These are phyloP conservation scores for Stomatorhinus ivindoensis DNA, from an alignment of 2,113 vertebrate genomes.

Conservation along the genomic window DNA sequence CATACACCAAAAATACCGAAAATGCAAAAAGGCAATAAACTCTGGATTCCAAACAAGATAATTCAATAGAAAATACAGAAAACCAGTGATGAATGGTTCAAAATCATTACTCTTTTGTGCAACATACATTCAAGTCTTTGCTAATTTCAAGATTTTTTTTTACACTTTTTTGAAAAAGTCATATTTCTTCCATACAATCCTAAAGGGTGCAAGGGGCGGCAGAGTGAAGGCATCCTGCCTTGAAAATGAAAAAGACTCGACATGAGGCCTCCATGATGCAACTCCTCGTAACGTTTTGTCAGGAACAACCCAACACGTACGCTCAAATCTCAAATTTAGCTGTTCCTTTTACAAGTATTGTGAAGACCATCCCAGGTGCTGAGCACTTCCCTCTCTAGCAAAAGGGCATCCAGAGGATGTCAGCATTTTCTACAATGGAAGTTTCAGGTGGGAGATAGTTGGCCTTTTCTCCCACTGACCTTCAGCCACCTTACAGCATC, in stretches of 20 bases:
- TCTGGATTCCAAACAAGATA: not conserved
- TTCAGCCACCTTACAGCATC: not conserved
- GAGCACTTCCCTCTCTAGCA: not conserved
- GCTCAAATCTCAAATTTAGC: not conserved
- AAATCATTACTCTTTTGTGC: not conserved
- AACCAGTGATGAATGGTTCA: not conserved
- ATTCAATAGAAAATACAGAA: not conserved
- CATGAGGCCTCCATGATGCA: slow-evolving; percentile 31
- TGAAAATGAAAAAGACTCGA: slow-evolving; percentile 14
- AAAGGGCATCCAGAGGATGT: not conserved
- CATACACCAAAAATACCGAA: not conserved
- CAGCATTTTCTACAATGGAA: not conserved
- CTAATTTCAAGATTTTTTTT: not conserved
- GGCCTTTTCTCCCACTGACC: not conserved
- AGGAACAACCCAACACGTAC: not conserved
- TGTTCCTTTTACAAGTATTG: not conserved
- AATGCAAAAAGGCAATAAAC: not conserved
- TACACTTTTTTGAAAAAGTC: not conserved
- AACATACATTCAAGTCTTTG: not conserved
- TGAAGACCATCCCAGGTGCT: not conserved
- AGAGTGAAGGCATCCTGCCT: slow-evolving; percentile 14
- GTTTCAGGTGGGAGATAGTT: not conserved
- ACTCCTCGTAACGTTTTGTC: slow-evolving; percentile 22
- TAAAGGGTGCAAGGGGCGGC: not conserved
- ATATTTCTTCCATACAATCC: not conserved